Evolutionary conservation across 2,113 vertebrate species (phyloP).

Genomic region (Podarcis raffonei): DNA sequence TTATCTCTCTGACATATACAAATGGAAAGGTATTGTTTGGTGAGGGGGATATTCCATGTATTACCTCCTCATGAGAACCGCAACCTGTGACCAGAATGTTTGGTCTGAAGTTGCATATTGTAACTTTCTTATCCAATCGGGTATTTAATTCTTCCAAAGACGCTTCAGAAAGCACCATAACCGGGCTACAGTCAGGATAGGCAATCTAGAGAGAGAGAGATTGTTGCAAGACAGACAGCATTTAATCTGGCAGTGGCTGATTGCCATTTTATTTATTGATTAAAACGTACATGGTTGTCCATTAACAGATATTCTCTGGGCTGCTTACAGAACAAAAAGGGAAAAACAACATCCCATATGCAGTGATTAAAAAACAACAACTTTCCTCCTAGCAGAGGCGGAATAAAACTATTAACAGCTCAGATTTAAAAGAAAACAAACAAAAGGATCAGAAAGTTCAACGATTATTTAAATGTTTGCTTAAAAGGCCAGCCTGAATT

Average conservation of each 20-base stretch:
- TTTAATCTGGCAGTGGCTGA: neutral
- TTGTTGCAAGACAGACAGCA: conserved; percentile 1
- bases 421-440: too few species aligned
- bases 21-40: neutral
- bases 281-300: neutral
- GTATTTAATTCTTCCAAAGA: conserved; percentile 86
- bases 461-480: neutral
- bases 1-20: neutral
- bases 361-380: too few species aligned
- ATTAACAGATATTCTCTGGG: too few species aligned
- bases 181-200: conserved; percentile 83
- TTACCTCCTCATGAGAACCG: conserved; percentile 88
- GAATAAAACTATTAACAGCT: too few species aligned
- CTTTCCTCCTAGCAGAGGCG: too few species aligned
- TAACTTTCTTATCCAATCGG: conserved; percentile 81
- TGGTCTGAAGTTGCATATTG: conserved; percentile 87
- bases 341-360: too few species aligned
- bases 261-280: neutral
- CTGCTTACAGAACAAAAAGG: too few species aligned
- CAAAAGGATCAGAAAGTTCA: too few species aligned
- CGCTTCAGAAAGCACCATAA: conserved; percentile 88
- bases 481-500: neutral
- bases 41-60: neutral
- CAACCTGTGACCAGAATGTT: conserved; percentile 88
- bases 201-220: conserved; percentile 75